Evolutionary conservation across 2,888 invertebrate species (phyloP).

Genomic region (Ophion obscuratus): DNA sequence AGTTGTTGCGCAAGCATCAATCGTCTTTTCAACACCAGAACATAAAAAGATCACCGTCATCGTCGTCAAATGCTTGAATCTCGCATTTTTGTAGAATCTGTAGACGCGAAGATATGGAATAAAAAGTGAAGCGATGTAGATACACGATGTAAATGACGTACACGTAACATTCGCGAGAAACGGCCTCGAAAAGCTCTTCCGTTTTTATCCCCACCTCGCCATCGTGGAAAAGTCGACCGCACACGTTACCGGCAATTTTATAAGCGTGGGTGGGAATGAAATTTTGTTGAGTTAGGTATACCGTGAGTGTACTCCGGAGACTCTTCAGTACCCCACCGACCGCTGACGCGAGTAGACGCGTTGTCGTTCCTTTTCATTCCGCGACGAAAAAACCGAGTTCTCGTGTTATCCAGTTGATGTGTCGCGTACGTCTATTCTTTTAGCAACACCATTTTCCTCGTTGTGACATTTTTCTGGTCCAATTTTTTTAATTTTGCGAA

Average conservation of each 20-base stretch:
- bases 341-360: slow-evolving; percentile 25
- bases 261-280: slow-evolving; percentile 10
- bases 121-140: background rate
- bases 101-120: background rate
- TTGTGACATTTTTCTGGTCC: background rate
- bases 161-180: slow-evolving; percentile 39
- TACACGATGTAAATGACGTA: slow-evolving; percentile 54
- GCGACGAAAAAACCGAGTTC: slow-evolving; percentile 12
- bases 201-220: background rate
- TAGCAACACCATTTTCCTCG: background rate
- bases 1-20: too few relatives aligned
- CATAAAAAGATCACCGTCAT: background rate
- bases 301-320: slow-evolving; percentile 11
- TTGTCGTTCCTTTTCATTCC: slow-evolving; percentile 5
- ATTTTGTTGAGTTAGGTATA: slow-evolving; percentile 19
- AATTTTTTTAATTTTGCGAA: background rate
- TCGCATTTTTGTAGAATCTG: background rate
- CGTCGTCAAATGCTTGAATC: background rate
- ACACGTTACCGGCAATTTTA: slow-evolving; percentile 42
- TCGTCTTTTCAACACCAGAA: background rate
- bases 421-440: background rate
- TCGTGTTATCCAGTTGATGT: slow-evolving; percentile 10
- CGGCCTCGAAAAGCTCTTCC: slow-evolving; percentile 34
- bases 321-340: slow-evolving; percentile 57
- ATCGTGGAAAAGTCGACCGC: slow-evolving; percentile 39